Conservation (phyloP, 2,888 invertebrate genomes). For the Habrosyne pyritoides region DNA sequence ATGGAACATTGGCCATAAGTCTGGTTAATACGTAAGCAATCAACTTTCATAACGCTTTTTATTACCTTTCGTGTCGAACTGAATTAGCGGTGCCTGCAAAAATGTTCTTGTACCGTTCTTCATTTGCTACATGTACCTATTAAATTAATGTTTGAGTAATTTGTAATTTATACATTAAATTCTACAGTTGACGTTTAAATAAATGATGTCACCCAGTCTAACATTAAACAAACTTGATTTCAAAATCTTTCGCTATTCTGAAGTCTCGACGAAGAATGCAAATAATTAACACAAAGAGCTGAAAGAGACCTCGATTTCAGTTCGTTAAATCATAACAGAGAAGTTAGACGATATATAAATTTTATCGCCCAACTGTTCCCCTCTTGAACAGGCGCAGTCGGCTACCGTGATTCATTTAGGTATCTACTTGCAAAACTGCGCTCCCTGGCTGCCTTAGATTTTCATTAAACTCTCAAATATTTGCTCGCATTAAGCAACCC, state of each 20-base stretch:
- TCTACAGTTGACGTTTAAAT: background rate
- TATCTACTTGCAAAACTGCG: slow-evolving; percentile 66
- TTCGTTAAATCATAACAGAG: slow-evolving; percentile 77
- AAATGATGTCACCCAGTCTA: slow-evolving; percentile 7
- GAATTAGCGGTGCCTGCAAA: slow-evolving; percentile 14
- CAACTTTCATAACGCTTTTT: slow-evolving; percentile 2
- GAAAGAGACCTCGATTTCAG: slow-evolving; percentile 62
- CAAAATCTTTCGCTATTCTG: slow-evolving; percentile 19
- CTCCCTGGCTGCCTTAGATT: slow-evolving; percentile 64
- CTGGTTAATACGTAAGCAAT: background rate
- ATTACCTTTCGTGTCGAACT: slow-evolving; percentile 4
- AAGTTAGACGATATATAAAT: slow-evolving; percentile 76
- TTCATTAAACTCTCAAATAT: slow-evolving; percentile 78
- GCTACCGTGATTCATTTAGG: slow-evolving; percentile 71
- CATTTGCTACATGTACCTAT: slow-evolving; percentile 18
- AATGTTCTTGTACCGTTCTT: slow-evolving; percentile 14
- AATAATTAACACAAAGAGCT: slow-evolving; percentile 61
- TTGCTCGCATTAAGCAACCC: slow-evolving; percentile 63
- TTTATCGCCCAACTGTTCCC: slow-evolving; percentile 67
- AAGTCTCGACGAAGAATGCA: slow-evolving; percentile 51
- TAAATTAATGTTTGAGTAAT: background rate
- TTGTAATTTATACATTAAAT: background rate
- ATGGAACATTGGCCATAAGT: background rate
- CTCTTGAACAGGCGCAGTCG: slow-evolving; percentile 50
- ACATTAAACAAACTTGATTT: slow-evolving; percentile 30